phyloP scores from a whole-genome alignment of 1,140 invertebrate species.

The Ceratoteleas bidentatus region DNA sequence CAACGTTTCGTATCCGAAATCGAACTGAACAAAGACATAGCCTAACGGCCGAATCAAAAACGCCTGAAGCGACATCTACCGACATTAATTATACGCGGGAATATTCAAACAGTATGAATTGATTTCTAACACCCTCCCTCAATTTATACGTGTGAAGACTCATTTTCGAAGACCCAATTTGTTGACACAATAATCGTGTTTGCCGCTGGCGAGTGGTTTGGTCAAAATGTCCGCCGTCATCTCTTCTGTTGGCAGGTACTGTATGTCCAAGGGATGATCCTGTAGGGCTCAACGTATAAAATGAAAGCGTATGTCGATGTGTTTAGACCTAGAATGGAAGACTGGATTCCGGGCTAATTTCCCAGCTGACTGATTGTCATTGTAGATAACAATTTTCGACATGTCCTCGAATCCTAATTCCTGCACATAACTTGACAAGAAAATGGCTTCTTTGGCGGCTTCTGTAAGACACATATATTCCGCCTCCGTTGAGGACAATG shows the following conservation, averaged over 20 bases:
- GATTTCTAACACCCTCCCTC: background rate
- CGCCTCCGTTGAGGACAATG: background rate
- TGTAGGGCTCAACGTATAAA: background rate
- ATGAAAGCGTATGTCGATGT: background rate
- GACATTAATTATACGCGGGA: background rate
- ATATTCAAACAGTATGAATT: background rate
- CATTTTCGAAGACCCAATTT: background rate
- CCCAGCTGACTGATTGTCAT: no score
- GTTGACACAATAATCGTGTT: background rate
- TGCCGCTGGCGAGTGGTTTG: background rate
- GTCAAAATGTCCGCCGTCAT: background rate
- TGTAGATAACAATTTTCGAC: background rate
- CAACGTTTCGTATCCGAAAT: background rate
- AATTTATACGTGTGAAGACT: background rate
- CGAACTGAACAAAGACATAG: background rate
- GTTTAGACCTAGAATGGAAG: background rate
- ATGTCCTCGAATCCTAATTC: background rate
- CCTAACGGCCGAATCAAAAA: background rate
- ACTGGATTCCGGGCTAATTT: background rate
- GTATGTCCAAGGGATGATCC: background rate
- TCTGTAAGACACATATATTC: conserved; percentile 1
- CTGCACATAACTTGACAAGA: background rate
- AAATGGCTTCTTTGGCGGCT: background rate
- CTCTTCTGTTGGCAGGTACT: background rate
- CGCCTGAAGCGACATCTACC: background rate